Base-by-base conservation (phyloP, 1,140 invertebrate genomes). In the Leguminivora glycinivorella region DNA sequence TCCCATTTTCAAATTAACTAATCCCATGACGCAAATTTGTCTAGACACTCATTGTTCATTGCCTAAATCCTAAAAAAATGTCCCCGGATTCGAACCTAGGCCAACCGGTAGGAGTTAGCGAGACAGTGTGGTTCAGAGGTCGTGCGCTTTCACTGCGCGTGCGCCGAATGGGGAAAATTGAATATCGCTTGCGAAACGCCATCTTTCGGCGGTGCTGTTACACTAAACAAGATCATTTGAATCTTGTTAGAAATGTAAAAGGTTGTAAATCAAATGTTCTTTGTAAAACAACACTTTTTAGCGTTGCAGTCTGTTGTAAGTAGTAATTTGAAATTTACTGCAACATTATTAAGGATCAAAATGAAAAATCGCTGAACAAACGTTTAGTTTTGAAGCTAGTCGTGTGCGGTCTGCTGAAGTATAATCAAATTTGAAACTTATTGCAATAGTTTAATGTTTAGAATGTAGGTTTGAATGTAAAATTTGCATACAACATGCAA, bases 151-250 rank as follows among this genome's bases (percentile, higher is more conserved):
- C 56, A n/a, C 56, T 29, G 24, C 22, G 56, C 56, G 12, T 12
- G 24, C 56, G 25, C 56, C 22, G 56, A 25, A 52, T 52, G 47
- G 56, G 24, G 56, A 29, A 60, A 60, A 60, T 60, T 60, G 56
- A 60, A 29, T 60, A 29, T 60, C 25, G 56, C 56, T 60, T 60
- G 56, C 56, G 22, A 60, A 60, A 60, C 56, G 56, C 17, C 22
- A 56, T 29, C 24, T 60, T 60, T 56, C 24, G 52, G 52, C 40
- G 22, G 12, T 17, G 52, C 14, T 1, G 0, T 24, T 10, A 4
- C 10, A 12, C n/a, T 56, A 6, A 4, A 17, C n/a, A 43, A 43
- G 5, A 4, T 43, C n/a, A 43, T 43, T 43, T 17, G n/a, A 43
- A 43, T 43, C 40, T 9, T 43, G 5, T 43, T 43, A n/a, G 14